phyloP scores from a whole-genome alignment of 2,113 vertebrate genomes.

The Dicerorhinus sumatrensis region DNA sequence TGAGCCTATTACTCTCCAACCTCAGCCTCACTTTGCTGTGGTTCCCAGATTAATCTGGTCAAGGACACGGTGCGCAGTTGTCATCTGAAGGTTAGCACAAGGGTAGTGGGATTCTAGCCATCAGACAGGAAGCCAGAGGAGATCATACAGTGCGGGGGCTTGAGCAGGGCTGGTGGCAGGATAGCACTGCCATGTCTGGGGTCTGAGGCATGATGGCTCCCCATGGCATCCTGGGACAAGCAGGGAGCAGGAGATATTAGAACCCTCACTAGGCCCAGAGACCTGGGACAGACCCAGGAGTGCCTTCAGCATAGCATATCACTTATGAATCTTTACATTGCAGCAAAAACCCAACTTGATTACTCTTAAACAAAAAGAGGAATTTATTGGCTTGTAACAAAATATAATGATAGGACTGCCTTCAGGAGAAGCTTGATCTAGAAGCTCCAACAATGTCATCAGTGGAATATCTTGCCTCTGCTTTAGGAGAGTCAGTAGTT shows the following conservation, averaged over 20 bases:
- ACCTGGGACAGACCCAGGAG: background rate
- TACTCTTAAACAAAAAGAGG: background rate
- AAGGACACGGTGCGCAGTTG: background rate
- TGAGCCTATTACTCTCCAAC: background rate
- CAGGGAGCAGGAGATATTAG: background rate
- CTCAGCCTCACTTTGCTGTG: background rate
- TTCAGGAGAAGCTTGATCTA: slow-evolving; percentile 13
- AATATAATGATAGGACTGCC: background rate
- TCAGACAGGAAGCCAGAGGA: background rate
- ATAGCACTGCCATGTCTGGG: background rate
- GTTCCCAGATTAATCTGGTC: background rate
- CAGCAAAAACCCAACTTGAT: background rate
- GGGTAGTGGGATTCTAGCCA: background rate
- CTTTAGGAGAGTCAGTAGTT: background rate
- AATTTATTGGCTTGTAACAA: background rate
- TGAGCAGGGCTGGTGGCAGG: background rate
- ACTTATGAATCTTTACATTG: background rate
- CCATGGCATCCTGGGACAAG: background rate
- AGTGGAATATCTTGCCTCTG: background rate
- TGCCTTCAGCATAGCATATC: background rate
- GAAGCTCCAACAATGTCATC: background rate
- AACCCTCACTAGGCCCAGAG: background rate
- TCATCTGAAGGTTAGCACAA: background rate
- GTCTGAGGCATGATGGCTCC: background rate
- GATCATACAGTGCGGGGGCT: background rate